These are phyloP conservation scores for Nomada flava DNA, from an alignment of 2,888 invertebrate genomes.

Conservation along the genomic window DNA sequence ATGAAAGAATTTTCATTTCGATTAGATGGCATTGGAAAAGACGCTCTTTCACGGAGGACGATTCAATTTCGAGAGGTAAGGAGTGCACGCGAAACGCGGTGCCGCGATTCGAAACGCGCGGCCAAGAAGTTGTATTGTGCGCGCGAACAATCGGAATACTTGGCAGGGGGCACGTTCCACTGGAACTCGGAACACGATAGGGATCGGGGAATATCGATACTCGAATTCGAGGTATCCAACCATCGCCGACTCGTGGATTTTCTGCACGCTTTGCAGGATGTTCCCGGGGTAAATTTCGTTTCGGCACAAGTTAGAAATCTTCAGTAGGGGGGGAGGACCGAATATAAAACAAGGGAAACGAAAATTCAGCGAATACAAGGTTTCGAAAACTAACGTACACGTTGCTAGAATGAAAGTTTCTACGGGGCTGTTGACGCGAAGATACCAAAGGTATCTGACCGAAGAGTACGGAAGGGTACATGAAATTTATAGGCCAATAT, in stretches of 20 bases:
- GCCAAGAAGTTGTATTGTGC: slow-evolving; percentile 25
- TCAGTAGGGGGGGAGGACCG: background rate
- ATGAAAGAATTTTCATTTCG: slow-evolving; percentile 9
- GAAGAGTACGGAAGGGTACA: background rate
- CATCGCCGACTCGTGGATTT: slow-evolving; percentile 12
- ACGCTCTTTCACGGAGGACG: background rate
- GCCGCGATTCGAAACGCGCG: slow-evolving; percentile 34
- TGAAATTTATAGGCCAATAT: slow-evolving; percentile 27
- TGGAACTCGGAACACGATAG: background rate
- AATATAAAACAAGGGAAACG: background rate
- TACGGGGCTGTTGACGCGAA: background rate
- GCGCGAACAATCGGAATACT: slow-evolving; percentile 25
- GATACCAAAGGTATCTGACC: too few species aligned
- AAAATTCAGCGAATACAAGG: background rate
- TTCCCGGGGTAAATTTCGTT: background rate
- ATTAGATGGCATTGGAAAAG: background rate
- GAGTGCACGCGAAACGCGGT: background rate
- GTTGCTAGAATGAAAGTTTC: background rate
- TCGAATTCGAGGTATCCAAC: slow-evolving; percentile 20
- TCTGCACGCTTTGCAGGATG: background rate
- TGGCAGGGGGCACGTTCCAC: slow-evolving; percentile 23
- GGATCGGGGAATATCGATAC: slow-evolving; percentile 13
- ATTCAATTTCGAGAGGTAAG: background rate
- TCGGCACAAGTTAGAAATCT: background rate
- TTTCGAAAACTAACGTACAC: background rate